Evolutionary conservation across 2,113 vertebrate genomes (phyloP).

Genomic region (Hyaena hyaena): DNA sequence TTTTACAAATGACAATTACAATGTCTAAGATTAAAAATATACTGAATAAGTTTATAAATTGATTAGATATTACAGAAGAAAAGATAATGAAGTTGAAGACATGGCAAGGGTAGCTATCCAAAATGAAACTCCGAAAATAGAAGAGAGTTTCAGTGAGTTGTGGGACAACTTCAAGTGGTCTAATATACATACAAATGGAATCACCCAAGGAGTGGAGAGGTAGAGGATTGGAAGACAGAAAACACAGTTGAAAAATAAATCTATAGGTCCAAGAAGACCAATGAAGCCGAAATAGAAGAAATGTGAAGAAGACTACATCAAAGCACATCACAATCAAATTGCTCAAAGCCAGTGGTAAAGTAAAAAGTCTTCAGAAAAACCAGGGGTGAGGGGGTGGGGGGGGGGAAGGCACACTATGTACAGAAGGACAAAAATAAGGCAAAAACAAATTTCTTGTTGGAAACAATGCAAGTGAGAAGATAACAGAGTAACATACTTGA

Average conservation of each 20-base stretch:
- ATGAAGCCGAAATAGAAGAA: not conserved
- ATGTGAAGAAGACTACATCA: not conserved
- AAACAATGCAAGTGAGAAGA: not conserved
- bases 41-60: not conserved
- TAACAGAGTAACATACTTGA: not conserved
- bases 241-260: not conserved
- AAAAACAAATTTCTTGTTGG: not conserved
- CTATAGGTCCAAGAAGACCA: not conserved
- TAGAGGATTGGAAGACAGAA: not conserved
- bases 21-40: not conserved
- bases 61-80: not conserved
- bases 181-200: not conserved
- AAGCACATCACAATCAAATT: not conserved
- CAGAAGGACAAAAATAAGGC: not conserved
- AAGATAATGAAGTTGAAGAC: not conserved
- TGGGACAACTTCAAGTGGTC: not conserved
- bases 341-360: not conserved
- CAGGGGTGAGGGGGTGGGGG: rapidly evolving
- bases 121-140: not conserved
- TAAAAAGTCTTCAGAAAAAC: not conserved
- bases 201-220: not conserved
- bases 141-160: not conserved
- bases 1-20: not conserved
- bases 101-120: not conserved
- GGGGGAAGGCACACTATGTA: not conserved